phyloP scores from a whole-genome alignment of 1,140 invertebrate species.

The Drosophila kurseongensis region DNA sequence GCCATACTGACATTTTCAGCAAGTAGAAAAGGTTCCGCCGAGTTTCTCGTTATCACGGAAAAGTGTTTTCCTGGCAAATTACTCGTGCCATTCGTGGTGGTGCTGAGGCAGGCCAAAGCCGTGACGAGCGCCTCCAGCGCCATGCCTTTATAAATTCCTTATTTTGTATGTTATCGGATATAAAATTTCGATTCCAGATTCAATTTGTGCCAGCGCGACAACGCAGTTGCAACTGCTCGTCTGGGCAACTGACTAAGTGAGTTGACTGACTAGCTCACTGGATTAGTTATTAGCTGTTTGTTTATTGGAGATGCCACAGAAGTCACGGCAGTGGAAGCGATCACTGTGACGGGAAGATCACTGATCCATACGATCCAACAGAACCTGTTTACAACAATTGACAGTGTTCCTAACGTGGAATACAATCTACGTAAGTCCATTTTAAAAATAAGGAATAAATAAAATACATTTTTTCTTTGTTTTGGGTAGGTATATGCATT shows the following conservation, averaged over 20 bases:
- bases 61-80: slow-evolving; percentile 3
- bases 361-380: not conserved
- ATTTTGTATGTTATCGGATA: not conserved
- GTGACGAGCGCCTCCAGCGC: slow-evolving; percentile 62
- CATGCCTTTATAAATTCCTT: slow-evolving; percentile 13
- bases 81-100: slow-evolving; percentile 17
- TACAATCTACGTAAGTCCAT: too few species aligned
- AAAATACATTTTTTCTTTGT: too few species aligned
- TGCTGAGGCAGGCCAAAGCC: slow-evolving; percentile 64
- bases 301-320: slow-evolving; percentile 22
- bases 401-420: too few species aligned
- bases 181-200: not conserved
- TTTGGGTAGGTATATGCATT: too few species aligned
- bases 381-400: too few species aligned
- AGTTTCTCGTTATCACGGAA: slow-evolving; percentile 53
- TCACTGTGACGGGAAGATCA: slow-evolving; percentile 10
- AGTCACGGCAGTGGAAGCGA: not conserved
- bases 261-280: slow-evolving; percentile 9
- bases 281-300: slow-evolving; percentile 2
- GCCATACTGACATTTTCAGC: slow-evolving; percentile 44
- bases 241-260: slow-evolving; percentile 13
- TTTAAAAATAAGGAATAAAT: too few species aligned
- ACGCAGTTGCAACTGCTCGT: slow-evolving; percentile 19
- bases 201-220: slow-evolving; percentile 29
- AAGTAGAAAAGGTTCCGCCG: slow-evolving; percentile 31